These are phyloP conservation scores for Montipora capricornis DNA, from an alignment of 64 coral and sea anemone genomes.

Conservation along the genomic window DNA sequence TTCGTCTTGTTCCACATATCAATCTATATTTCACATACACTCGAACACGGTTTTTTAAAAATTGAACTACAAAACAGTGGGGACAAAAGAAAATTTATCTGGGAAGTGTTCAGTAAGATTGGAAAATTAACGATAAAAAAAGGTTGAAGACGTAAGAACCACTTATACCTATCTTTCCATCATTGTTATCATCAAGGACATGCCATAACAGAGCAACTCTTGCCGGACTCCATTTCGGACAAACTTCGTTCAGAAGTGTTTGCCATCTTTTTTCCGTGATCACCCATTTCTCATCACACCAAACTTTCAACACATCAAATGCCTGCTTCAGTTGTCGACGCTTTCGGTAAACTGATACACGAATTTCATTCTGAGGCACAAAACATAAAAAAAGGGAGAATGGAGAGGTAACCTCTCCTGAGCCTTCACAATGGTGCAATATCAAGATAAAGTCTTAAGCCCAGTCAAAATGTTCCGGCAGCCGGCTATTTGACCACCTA, in stretches of 20 bases:
- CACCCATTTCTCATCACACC: slow-evolving; percentile 70
- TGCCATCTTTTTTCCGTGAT: slow-evolving; percentile 78
- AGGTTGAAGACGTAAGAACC: neutral
- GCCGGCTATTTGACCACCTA: too few relatives aligned
- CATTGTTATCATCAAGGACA: slow-evolving; percentile 75
- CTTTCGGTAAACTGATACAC: slow-evolving; percentile 90
- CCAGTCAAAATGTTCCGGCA: too few relatives aligned
- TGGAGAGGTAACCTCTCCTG: too few relatives aligned
- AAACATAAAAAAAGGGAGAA: neutral
- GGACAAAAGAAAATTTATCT: too few relatives aligned
- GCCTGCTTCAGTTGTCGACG: slow-evolving; percentile 87
- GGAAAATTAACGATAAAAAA: neutral
- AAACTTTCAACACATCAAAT: slow-evolving; percentile 89
- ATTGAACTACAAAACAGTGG: too few relatives aligned
- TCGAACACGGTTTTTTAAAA: too few relatives aligned
- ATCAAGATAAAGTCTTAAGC: too few relatives aligned
- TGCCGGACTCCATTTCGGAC: slow-evolving; percentile 77
- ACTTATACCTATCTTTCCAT: slow-evolving; percentile 84
- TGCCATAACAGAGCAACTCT: slow-evolving; percentile 92
- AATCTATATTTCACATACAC: too few relatives aligned
- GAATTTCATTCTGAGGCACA: slow-evolving; percentile 84
- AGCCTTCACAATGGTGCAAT: too few relatives aligned
- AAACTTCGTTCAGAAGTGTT: slow-evolving; percentile 67
- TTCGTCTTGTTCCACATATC: too few relatives aligned
- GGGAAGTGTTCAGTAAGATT: neutral